phyloP scores from a whole-genome alignment of 2,888 invertebrate genomes.

The Bruchidius siliquastri region DNA sequence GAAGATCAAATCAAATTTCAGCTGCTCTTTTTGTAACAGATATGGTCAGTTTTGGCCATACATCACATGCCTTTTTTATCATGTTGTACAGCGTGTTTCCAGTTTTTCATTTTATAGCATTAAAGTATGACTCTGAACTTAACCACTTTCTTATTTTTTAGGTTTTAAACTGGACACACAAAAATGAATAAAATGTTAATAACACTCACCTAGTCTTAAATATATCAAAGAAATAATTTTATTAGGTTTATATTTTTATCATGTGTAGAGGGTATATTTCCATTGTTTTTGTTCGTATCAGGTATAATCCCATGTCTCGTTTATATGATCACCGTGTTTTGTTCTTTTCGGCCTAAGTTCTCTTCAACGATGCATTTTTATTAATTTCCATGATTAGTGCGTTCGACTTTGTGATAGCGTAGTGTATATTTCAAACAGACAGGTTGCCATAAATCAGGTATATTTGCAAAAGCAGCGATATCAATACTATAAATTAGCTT shows the following conservation, averaged over 20 bases:
- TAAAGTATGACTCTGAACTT: neutral
- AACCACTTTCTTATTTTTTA: constrained; percentile 16
- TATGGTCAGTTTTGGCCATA: no score
- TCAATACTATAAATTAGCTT: neutral
- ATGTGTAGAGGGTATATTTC: constrained; percentile 12
- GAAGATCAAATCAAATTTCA: no score
- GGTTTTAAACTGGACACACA: constrained; percentile 27
- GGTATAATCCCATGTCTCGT: neutral
- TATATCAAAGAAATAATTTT: constrained; percentile 36
- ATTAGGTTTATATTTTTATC: constrained; percentile 26
- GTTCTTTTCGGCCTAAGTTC: constrained; percentile 27
- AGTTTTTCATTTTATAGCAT: no score
- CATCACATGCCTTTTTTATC: no score
- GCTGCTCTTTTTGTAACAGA: no score
- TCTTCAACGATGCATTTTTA: constrained; percentile 24
- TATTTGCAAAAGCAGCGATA: neutral
- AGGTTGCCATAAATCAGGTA: neutral
- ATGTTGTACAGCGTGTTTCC: no score
- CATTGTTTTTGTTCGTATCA: neutral
- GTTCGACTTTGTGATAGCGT: constrained; percentile 25
- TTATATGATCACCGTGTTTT: constrained; percentile 2
- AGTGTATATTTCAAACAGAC: constrained; percentile 8
- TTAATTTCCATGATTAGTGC: constrained; percentile 18
- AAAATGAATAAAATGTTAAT: constrained; percentile 24
- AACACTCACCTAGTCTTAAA: constrained; percentile 38